phyloP scores from a whole-genome alignment of 2,113 vertebrate species.

The Acrocephalus arundinaceus region DNA sequence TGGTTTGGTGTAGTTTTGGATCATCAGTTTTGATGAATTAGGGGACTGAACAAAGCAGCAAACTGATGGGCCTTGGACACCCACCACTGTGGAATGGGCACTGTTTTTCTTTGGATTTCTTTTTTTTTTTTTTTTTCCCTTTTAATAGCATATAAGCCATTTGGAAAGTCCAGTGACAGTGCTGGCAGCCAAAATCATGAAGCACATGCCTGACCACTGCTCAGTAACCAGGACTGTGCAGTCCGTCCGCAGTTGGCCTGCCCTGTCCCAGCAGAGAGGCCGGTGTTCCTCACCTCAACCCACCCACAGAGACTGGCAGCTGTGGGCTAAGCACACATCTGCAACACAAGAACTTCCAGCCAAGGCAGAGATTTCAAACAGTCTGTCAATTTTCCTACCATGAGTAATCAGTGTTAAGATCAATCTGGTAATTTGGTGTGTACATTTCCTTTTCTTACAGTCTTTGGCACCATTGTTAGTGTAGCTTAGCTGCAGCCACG shows the following conservation, averaged over 20 bases:
- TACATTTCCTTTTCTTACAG: neutral
- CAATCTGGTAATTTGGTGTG: neutral
- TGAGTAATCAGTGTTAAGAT: neutral
- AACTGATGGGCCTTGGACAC: neutral
- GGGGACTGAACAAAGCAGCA: neutral
- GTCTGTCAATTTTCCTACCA: neutral
- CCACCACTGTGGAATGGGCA: neutral
- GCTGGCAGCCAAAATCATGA: neutral
- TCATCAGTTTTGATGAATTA: neutral
- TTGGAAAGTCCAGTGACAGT: neutral
- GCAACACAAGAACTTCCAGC: slow-evolving; percentile 6
- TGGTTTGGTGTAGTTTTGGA: neutral
- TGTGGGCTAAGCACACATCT: neutral
- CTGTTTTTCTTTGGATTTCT: neutral
- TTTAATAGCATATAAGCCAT: neutral
- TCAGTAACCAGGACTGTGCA: neutral
- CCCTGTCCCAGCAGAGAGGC: neutral
- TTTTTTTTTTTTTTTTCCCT: neutral
- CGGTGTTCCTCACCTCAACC: neutral
- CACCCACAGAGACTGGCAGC: neutral
- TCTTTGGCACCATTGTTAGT: neutral
- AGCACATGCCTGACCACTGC: neutral
- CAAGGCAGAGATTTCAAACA: neutral
- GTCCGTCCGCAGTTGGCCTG: neutral
- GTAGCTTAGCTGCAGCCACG: neutral